phyloP scores from a whole-genome alignment of 2,797 vertebrate species.

The Coracias cyanogaster region DNA sequence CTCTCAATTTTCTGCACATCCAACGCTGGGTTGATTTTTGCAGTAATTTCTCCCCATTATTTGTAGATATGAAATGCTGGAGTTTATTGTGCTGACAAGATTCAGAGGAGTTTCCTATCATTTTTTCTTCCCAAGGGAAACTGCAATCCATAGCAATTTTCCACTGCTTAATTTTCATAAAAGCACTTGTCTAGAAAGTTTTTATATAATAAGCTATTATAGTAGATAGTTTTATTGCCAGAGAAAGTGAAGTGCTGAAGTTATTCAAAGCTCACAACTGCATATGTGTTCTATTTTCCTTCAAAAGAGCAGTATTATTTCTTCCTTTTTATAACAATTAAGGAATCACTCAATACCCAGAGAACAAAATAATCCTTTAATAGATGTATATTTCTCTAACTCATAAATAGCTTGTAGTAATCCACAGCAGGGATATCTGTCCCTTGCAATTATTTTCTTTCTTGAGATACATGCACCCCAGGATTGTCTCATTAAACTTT shows the following conservation, averaged over 20 bases:
- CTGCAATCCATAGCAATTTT: background rate
- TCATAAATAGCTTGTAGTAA: background rate
- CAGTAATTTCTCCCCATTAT: slow-evolving; percentile 39
- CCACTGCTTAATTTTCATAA: slow-evolving; percentile 36
- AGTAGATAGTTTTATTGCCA: background rate
- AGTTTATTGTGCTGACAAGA: slow-evolving; percentile 21
- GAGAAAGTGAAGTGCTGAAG: background rate
- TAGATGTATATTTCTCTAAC: background rate
- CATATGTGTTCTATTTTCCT: background rate
- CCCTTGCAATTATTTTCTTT: background rate
- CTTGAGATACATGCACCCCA: background rate
- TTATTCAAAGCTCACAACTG: slow-evolving; percentile 20
- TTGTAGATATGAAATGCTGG: background rate
- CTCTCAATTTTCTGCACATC: slow-evolving; percentile 22
- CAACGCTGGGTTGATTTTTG: background rate
- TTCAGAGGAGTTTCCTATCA: background rate
- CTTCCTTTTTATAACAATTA: background rate
- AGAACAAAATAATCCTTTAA: background rate
- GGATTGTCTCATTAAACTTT: background rate
- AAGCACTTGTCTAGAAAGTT: background rate
- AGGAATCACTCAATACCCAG: background rate
- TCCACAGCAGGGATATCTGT: background rate
- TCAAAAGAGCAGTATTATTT: background rate
- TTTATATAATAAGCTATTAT: slow-evolving; percentile 1
- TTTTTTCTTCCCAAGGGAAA: slow-evolving; percentile 36